Base-by-base conservation (phyloP, 2,113 vertebrate genomes). In the Neogobius melanostomus region DNA sequence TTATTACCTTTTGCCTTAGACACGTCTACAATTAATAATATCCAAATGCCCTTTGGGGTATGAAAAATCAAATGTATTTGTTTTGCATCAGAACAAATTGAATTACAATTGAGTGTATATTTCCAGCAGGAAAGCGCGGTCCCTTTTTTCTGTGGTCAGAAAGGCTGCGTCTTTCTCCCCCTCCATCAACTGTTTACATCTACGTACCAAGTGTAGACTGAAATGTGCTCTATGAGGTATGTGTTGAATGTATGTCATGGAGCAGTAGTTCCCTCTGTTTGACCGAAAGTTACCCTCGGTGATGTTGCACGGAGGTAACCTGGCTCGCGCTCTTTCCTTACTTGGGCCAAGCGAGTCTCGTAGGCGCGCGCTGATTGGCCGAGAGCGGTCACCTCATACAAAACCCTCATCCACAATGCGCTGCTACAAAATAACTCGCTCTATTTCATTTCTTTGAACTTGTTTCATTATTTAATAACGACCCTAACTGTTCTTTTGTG, bases 341-440 rank as follows among this genome's bases (percentile, higher is more conserved):
- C 82, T 87, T 85, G 87, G 73, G 87, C 89, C 84, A 86, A 82
- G 86, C 82, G 66, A 87, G 89, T 89, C 81, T 76, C 71, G 28
- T 44, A 89, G 89, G 59, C 62, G 87, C 56, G 82, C 82, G 88
- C 91, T 94, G 94, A 98, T 99, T 98, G 97, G 97, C 71, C 77
- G 79, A 84, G 83, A 87, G 72, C 57, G 90, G 95, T 98, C 97
- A 97, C 96, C 96, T 96, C 96, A 99, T 94, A 71, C 83, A 88
- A 91, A 94, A 93, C 94, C 87, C 68, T 83, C 89, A 76, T 87
- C 84, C 84, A 84, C 75, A 85, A 90, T 74, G 65, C 72, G 64
- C 71, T 72, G 74, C 80, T 71, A 66, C 66, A 14, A 54, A 49
- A 63, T 21, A 47, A 11, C 28, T 36, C 28, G 10, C 28, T 36